Evolutionary conservation across 2,888 invertebrate species (phyloP).

Genomic region (Calliopum simillimum): DNA sequence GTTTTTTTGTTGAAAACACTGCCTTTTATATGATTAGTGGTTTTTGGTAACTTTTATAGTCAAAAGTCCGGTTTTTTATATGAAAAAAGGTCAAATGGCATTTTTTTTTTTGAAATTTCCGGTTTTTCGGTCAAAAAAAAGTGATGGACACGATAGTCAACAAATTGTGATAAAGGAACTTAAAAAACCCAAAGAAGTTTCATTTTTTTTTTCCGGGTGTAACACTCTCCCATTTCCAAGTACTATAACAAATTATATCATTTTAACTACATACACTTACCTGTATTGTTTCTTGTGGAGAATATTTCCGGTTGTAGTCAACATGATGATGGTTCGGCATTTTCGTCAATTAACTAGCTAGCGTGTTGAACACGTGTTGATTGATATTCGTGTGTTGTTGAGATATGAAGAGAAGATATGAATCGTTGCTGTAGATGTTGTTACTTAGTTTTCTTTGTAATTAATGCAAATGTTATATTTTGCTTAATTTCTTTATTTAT

Average conservation of each 20-base stretch:
- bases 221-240: no score
- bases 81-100: no score
- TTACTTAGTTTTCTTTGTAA: not conserved
- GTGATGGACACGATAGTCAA: no score
- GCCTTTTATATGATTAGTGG: no score
- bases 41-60: no score
- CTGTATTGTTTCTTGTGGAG: constrained; percentile 68
- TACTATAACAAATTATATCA: not conserved
- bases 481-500: not conserved
- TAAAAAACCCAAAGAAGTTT: no score
- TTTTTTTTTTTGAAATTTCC: no score
- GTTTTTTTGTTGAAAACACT: no score
- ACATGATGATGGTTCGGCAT: constrained; percentile 67
- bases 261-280: constrained; percentile 56
- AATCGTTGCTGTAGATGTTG: not conserved
- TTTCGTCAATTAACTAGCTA: constrained; percentile 35
- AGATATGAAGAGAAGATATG: constrained; percentile 16
- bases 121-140: no score
- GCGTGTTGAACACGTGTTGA: constrained; percentile 55
- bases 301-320: constrained; percentile 67
- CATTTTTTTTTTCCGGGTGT: no score
- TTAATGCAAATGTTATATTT: not conserved
- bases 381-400: constrained; percentile 3
- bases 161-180: no score
- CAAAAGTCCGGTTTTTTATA: no score